Base-by-base conservation (phyloP, 2,113 vertebrate genomes). In the Stomatorhinus ivindoensis region DNA sequence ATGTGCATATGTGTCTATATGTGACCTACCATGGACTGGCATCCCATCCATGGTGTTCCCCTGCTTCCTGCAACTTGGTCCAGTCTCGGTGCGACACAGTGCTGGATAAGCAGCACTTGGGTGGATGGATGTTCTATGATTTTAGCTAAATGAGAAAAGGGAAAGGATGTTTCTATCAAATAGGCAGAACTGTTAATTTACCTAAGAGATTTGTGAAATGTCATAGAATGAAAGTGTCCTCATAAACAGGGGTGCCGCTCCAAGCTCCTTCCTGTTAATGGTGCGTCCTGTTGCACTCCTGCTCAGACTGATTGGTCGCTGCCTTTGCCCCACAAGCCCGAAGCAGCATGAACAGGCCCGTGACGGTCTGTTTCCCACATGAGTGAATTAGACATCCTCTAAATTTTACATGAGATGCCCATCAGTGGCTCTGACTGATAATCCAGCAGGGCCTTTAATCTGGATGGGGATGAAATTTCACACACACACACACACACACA, bases 391-490 rank as follows among this genome's bases (percentile, higher is more conserved):
- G 94, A 94, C 94, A 95, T 92, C 94, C 95, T 85, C 93, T 96
- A 94, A 96, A 96, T 96, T 96, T 95, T 90, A 93, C 94, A 95
- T 96, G 96, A 93, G 95, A 95, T 94, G 92, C 95, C 92, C 92
- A 91, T 94, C 93, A 88, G 90, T 95, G 94, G 94, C 93, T 93
- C 92, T 95, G 94, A 95, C 91, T 95, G 95, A 95, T 93, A 94
- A 91, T 50, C 91, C 88, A 90, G 94, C 94, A n/a, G 93, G 48
- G 21, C 48, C 48, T 50, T 47, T 73, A 53, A 93, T 91, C 93
- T 94, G 94, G 94, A 95, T 95, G 95, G 96, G 92, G 93, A 94
- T 96, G 95, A 94, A 97, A 97, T 96, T 96, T 95, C 93, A 93
- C 19, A 55, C 53, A 55, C 53, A 55, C 19, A 55, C 17, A 53